Percentiles rank a stretch among this genome's conserved stretches.
Evolutionary conservation across 1,140 invertebrate species (phyloP).

Genomic region (Nomia melanderi): DNA sequence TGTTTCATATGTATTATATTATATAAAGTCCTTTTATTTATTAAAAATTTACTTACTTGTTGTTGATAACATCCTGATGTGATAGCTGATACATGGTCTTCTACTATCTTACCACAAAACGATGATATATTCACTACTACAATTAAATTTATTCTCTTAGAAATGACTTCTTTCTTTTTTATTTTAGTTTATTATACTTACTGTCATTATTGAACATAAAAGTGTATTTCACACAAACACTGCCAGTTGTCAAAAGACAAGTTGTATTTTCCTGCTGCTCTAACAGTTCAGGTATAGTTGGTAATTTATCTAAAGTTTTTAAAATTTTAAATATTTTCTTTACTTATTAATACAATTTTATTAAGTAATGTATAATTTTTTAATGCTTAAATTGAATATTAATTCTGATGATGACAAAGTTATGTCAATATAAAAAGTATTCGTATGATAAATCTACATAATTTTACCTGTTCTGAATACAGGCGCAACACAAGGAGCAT

Average conservation of each 20-base stretch:
- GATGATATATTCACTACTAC: conserved; percentile 60
- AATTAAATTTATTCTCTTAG: conserved; percentile 24
- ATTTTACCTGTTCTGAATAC: conserved; percentile 37
- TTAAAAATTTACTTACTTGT: conserved; percentile 53
- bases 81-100: conserved; percentile 49
- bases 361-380: conserved; percentile 13
- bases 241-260: conserved; percentile 36
- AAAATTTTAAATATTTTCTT: neutral
- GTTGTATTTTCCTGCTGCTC: neutral
- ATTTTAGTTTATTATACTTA: conserved; percentile 47
- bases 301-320: conserved; percentile 28
- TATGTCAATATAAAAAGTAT: neutral
- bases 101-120: conserved; percentile 68
- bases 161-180: neutral
- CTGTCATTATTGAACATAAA: conserved; percentile 57
- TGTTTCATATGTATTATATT: too few species aligned
- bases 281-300: conserved; percentile 50
- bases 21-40: too few species aligned
- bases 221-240: conserved; percentile 66
- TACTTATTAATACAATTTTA: neutral
- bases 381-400: neutral
- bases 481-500: conserved; percentile 59
- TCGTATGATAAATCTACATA: conserved; percentile 8
- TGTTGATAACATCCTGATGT: conserved; percentile 62
- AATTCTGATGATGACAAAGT: neutral